phyloP scores from a whole-genome alignment of 2,797 vertebrate species.

The Pristis pectinata region DNA sequence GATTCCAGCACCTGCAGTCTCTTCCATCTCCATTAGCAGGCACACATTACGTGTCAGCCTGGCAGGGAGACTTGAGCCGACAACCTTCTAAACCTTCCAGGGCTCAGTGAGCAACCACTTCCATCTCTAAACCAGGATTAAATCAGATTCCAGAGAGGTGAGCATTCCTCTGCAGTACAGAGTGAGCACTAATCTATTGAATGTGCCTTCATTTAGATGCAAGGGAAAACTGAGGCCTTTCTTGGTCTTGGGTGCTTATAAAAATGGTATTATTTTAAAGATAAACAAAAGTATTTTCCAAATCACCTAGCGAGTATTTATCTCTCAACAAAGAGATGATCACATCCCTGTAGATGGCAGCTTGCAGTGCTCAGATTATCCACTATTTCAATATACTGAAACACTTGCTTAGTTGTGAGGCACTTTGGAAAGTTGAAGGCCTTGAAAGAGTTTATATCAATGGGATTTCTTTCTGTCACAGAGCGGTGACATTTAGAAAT shows the following conservation, averaged over 20 bases:
- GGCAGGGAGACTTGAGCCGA: background rate
- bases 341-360: background rate
- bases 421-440: background rate
- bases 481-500: background rate
- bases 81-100: background rate
- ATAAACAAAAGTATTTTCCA: too few relatives aligned
- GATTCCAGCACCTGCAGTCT: too few relatives aligned
- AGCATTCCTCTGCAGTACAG: too few relatives aligned
- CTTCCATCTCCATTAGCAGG: too few relatives aligned
- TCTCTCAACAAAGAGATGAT: background rate
- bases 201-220: too few relatives aligned
- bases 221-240: too few relatives aligned
- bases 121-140: background rate
- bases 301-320: too few relatives aligned
- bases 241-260: too few relatives aligned
- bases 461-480: background rate
- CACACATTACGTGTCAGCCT: background rate
- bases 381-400: background rate
- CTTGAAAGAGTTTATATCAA: too few relatives aligned
- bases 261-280: too few relatives aligned
- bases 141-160: background rate
- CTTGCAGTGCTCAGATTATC: background rate
- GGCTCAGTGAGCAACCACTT: background rate
- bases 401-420: background rate
- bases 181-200: too few relatives aligned